Evolutionary conservation across 2,113 vertebrate genomes (phyloP), one percentile per base, ranked within the genome.

Genomic region (Peromyscus maniculatus): DNA sequence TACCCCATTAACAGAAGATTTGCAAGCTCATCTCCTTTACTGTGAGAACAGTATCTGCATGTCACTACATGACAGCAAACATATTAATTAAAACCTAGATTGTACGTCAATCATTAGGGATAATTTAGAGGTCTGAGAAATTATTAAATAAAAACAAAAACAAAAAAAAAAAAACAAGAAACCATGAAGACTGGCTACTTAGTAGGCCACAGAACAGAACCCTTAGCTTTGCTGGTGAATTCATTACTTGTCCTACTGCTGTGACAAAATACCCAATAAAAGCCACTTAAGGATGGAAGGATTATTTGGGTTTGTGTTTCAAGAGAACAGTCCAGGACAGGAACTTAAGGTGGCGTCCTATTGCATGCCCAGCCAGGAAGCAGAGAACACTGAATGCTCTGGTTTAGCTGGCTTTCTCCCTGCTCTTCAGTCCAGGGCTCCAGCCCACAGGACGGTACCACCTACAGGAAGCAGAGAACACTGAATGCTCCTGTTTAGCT

Each of bases 21-120:
- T 64, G 59, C 75, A 91, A 57, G 82, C 86, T 55, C 57, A 28
- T 57, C 71, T 94, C 64, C 87, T 17, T 57, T 75, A 77, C 31
- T 46, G 26, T 62, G 31, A 92, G 75, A 95, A n/a, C 19, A 33
- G 83, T 75, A 28, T 59, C 62, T 86, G 64, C 3, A 22, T 43
- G 71, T 57, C 46, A 11, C 55, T 75, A 6, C 1, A 7, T 22
- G 28, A 88, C 8, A 77, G 78, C 13, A 90, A 96, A 88, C 31
- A 10, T 24, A 67, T 84, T 94, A 21, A 95, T 87, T 91, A 95
- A 94, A 59, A 91, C 64, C 91, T 66, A 80, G 57, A 89, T 95
- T 75, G 80, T n/a, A n/a, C 80, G 78, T 78, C 33, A 75, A 71
- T 89, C 72, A 49, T 67, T 79, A 80, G n/a, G 52, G 31, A 90